phyloP scores from a whole-genome alignment of 2,888 invertebrate genomes.

The Aphrophora alni region DNA sequence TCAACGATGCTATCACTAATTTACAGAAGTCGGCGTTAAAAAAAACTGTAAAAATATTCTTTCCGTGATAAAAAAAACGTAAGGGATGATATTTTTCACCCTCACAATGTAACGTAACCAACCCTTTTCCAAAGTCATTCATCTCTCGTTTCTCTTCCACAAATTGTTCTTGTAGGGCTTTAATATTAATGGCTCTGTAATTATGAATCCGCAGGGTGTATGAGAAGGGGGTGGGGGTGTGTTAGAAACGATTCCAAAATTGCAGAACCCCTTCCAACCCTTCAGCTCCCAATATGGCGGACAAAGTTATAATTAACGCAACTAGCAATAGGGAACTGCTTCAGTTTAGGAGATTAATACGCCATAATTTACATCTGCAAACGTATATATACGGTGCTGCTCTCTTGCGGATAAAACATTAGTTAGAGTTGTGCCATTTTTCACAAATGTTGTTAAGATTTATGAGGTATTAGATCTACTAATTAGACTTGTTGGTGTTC shows the following conservation, averaged over 20 bases:
- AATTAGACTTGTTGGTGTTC: constrained; percentile 39
- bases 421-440: constrained; percentile 35
- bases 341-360: constrained; percentile 46
- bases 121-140: constrained; percentile 30
- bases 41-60: constrained; percentile 15
- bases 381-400: constrained; percentile 23
- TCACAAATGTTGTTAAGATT: constrained; percentile 43
- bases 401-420: constrained; percentile 20
- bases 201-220: constrained; percentile 39
- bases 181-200: constrained; percentile 42
- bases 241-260: constrained; percentile 37
- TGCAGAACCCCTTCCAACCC: constrained; percentile 39
- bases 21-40: constrained; percentile 22
- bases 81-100: constrained; percentile 26
- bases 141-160: constrained; percentile 23
- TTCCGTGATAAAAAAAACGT: background rate
- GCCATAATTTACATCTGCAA: constrained; percentile 48
- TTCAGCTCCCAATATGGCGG: constrained; percentile 42
- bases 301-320: constrained; percentile 45
- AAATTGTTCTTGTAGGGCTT: background rate
- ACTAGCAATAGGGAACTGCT: constrained; percentile 38
- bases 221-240: background rate
- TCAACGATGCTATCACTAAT: constrained; percentile 33
- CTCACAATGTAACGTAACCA: constrained; percentile 12
- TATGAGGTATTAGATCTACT: constrained; percentile 37